Evolutionary conservation across 2,888 invertebrate species (phyloP), one percentile per base, ranked within the genome.

Genomic region (Xiphydria camelus): DNA sequence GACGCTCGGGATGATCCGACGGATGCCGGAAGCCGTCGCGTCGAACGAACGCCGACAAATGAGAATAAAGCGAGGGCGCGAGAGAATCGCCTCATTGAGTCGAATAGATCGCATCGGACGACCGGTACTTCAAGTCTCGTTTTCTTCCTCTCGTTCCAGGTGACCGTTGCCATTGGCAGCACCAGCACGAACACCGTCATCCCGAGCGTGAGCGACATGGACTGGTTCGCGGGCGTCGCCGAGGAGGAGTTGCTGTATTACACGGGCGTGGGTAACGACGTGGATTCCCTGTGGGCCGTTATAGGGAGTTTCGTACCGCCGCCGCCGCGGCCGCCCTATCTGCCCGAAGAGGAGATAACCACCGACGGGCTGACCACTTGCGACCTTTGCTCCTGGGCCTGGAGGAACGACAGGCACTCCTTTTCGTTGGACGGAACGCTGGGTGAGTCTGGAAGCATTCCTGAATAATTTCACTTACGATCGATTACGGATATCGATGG

Each of bases 351-450:
- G 55, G 79, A 77, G 54, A 80, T 81, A 57, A 79, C 81, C 56
- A 80, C 84, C 49, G 86, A 86, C 74, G 86, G 86, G 48, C 80
- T 86, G 57, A 86, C 86, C 64, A 86, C 86, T 68, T 87, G 87
- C 76, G 87, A 87, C 77, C 80, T 87, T 58, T 87, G 87, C 74
- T 80, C 85, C 59, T 87, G 87, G 87, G 86, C 87, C 61, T 83
- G 83, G 80, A 66, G 72, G 48, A 82, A 82, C 67, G 78, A 77
- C 55, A 78, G 80, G 68, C 80, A 79, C 75, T 78, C 79, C 62
- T 80, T 77, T 75, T 80, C 78, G 48, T 70, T 81, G 55, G 84
- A 84, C 61, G 80, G 81, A 54, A 79, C 82, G 55, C 77, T 82
- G 66, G 83, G 84, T 84, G 68, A 78, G 80, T 77, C 33, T n/a